Evolutionary conservation across 2,113 vertebrate species (phyloP).

Genomic region (Andinoacara biseriatus): DNA sequence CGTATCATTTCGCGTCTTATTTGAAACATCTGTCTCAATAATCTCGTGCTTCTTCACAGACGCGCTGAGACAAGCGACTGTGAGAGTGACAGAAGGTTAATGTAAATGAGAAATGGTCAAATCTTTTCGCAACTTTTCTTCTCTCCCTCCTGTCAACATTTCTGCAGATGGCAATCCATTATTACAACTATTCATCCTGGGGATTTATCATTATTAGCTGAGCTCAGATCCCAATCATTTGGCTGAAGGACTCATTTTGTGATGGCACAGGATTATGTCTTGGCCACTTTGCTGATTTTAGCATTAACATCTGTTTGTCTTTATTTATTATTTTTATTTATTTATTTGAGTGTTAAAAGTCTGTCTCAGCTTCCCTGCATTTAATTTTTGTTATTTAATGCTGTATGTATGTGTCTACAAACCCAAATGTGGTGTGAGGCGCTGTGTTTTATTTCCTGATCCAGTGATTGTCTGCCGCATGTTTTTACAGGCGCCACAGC

Average conservation of each 20-base stretch:
- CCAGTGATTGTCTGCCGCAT: slow-evolving; percentile 1
- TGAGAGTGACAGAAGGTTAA: slow-evolving; percentile 48
- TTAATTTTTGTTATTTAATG: background rate
- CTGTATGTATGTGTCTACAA: background rate
- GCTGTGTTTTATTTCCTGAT: slow-evolving; percentile 7
- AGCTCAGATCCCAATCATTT: slow-evolving; percentile 56
- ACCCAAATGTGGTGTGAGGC: background rate
- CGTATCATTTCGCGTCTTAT: slow-evolving; percentile 39
- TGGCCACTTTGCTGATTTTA: slow-evolving; percentile 25
- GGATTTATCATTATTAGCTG: slow-evolving; percentile 66
- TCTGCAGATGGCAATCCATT: slow-evolving; percentile 49
- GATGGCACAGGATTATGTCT: slow-evolving; percentile 35
- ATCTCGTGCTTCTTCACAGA: slow-evolving; percentile 33
- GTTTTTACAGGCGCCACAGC: slow-evolving; percentile 10
- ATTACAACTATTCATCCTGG: slow-evolving; percentile 44
- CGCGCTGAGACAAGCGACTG: slow-evolving; percentile 42
- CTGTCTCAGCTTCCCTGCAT: background rate
- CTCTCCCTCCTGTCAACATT: slow-evolving; percentile 16
- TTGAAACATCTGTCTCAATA: slow-evolving; percentile 59
- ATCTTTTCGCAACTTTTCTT: slow-evolving; percentile 7
- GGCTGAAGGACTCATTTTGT: slow-evolving; percentile 43
- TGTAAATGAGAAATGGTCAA: slow-evolving; percentile 52
- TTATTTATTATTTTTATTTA: background rate
- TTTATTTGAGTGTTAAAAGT: background rate
- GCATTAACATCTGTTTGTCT: slow-evolving; percentile 21